Conservation (phyloP, 1,140 invertebrate genomes). For the Potamilus streckersoni region DNA sequence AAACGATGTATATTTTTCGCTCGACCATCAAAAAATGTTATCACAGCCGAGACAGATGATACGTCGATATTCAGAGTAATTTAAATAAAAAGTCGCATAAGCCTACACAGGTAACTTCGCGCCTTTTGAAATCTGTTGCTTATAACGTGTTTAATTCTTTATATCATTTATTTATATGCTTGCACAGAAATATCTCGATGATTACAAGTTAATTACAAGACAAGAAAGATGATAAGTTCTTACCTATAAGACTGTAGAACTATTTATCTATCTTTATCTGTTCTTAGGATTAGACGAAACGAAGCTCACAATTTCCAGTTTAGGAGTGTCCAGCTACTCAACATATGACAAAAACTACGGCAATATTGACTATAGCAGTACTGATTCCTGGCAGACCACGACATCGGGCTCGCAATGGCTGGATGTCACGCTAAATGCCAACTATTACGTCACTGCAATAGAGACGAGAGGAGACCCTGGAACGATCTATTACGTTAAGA, state of each 20-base stretch:
- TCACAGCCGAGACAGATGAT: too few relatives aligned
- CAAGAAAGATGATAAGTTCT: too few relatives aligned
- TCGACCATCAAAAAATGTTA: too few relatives aligned
- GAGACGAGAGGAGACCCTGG: constrained; percentile 11
- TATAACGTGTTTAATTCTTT: neutral
- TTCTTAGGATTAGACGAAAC: constrained; percentile 13
- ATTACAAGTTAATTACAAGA: neutral
- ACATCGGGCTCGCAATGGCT: neutral
- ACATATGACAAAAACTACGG: constrained; percentile 13
- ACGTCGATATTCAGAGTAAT: too few relatives aligned
- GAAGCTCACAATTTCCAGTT: neutral
- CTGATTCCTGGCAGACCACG: constrained; percentile 14
- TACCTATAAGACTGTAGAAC: neutral
- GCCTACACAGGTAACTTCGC: too few relatives aligned
- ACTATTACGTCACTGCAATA: constrained; percentile 22
- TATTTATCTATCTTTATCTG: neutral
- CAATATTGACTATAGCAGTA: neutral
- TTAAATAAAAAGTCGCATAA: too few relatives aligned
- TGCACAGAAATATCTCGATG: neutral
- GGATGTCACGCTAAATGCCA: constrained; percentile 11
- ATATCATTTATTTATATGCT: neutral
- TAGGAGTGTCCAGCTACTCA: constrained; percentile 6
- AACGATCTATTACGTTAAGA: constrained; percentile 16
- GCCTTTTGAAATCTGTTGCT: neutral
- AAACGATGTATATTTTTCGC: too few relatives aligned